These are phyloP conservation scores for Aphelocoma californica DNA, from an alignment of 2,797 vertebrate species.

Conservation along the genomic window DNA sequence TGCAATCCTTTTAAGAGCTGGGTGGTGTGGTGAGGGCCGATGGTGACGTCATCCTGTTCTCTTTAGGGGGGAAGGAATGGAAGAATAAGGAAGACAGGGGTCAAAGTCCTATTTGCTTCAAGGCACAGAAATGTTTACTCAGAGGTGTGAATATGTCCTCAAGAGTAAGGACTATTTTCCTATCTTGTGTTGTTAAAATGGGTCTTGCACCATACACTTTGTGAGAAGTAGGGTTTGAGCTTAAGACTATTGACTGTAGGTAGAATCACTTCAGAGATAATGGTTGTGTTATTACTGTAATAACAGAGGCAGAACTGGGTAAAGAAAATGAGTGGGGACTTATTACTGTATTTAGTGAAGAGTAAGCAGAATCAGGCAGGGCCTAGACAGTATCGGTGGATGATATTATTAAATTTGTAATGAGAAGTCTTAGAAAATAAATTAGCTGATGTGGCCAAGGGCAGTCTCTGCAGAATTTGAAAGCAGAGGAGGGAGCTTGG, in stretches of 20 bases:
- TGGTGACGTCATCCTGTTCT: neutral
- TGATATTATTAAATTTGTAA: slow-evolving; percentile 31
- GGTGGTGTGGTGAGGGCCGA: neutral
- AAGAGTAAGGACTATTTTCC: neutral
- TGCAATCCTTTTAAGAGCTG: neutral
- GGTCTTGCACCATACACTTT: neutral
- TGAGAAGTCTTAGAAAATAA: neutral
- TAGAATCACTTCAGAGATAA: neutral
- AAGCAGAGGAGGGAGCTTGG: neutral
- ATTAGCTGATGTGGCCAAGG: neutral
- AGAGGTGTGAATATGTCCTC: neutral
- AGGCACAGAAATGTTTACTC: neutral
- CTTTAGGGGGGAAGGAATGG: neutral
- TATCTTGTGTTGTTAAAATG: neutral
- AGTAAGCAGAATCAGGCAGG: slow-evolving; percentile 42
- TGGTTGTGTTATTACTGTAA: neutral
- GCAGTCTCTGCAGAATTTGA: neutral
- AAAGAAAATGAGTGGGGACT: slow-evolving; percentile 19
- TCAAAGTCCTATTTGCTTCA: neutral
- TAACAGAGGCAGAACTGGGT: neutral
- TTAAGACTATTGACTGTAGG: neutral
- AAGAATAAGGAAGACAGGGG: neutral
- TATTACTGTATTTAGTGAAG: slow-evolving; percentile 26
- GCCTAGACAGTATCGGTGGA: neutral
- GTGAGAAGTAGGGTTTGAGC: neutral